Conservation (phyloP, 2,113 vertebrate species). For the Barnardius zonarius region DNA sequence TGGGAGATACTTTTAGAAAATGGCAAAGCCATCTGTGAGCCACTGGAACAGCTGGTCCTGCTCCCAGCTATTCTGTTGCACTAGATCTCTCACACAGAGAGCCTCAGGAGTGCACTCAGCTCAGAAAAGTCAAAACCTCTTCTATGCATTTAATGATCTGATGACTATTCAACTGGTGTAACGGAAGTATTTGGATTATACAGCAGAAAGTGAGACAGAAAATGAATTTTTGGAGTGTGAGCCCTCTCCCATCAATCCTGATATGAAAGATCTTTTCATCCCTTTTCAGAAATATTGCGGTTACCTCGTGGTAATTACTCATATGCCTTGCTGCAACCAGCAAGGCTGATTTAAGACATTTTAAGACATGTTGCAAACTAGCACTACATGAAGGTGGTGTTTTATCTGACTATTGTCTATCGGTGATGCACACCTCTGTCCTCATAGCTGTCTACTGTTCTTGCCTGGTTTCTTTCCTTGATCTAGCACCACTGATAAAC, state of each 20-base stretch:
- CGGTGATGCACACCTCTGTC: background rate
- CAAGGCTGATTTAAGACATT: background rate
- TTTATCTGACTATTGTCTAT: background rate
- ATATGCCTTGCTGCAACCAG: background rate
- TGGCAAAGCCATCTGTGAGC: background rate
- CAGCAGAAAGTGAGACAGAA: background rate
- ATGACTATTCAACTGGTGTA: background rate
- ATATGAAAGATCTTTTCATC: background rate
- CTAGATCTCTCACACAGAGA: background rate
- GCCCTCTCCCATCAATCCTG: rapidly evolving
- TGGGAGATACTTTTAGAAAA: background rate
- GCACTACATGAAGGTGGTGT: background rate
- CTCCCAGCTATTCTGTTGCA: background rate
- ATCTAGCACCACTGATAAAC: background rate
- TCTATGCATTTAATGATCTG: background rate
- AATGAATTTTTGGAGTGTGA: background rate
- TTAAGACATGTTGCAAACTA: background rate
- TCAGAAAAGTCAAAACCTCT: background rate
- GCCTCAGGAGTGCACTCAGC: background rate
- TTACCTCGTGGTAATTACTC: background rate
- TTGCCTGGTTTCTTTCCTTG: background rate
- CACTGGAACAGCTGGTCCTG: background rate
- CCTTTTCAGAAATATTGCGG: background rate
- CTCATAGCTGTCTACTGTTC: background rate
- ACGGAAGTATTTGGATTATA: background rate